Conservation (phyloP, 2,113 vertebrate genomes). For the Osmerus mordax region DNA sequence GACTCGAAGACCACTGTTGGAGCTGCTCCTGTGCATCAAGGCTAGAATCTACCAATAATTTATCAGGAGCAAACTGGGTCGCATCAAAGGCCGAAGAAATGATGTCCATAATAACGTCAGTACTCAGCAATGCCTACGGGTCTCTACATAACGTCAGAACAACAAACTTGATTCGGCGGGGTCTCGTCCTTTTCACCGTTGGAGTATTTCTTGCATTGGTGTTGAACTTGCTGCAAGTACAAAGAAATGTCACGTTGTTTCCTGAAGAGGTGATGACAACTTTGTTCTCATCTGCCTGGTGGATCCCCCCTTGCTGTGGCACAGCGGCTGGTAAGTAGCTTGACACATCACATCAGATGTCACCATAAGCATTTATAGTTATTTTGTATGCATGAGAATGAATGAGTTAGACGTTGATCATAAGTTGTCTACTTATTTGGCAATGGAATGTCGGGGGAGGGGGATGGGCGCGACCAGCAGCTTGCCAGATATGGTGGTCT, state of each 20-base stretch:
- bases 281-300: constrained; percentile 94
- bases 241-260: constrained; percentile 89
- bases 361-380: background rate
- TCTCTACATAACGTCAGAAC: constrained; percentile 72
- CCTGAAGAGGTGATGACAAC: constrained; percentile 91
- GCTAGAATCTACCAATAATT: constrained; percentile 55
- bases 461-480: background rate
- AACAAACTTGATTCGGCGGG: constrained; percentile 82
- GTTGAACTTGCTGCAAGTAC: constrained; percentile 93
- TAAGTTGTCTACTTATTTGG: constrained; percentile 22
- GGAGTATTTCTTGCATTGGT: constrained; percentile 91
- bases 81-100: constrained; percentile 76
- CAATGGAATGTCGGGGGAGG: constrained; percentile 42
- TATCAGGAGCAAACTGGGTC: constrained; percentile 63
- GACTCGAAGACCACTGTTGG: constrained; percentile 81
- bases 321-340: constrained; percentile 88
- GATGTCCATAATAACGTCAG: constrained; percentile 74
- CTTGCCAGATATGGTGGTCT: background rate
- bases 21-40: constrained; percentile 76
- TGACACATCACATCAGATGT: background rate
- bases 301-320: constrained; percentile 94
- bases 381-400: background rate
- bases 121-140: constrained; percentile 64
- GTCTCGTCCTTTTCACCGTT: constrained; percentile 89
- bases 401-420: background rate